These are phyloP conservation scores for Reticulitermes speratus DNA, from an alignment of 1,140 invertebrate species.

Conservation along the genomic window DNA sequence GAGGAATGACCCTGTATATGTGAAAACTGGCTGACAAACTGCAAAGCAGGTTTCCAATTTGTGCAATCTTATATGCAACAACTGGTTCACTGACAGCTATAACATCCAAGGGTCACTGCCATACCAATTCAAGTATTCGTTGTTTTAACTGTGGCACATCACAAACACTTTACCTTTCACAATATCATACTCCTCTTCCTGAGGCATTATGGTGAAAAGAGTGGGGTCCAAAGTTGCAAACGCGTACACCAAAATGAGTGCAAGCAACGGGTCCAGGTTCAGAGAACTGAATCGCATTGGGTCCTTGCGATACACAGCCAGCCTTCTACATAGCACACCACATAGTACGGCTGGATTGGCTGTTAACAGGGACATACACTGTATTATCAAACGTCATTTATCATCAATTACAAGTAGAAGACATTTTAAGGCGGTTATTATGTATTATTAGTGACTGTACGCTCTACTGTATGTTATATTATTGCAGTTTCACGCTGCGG, in stretches of 20 bases:
- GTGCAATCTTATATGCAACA: too few relatives aligned
- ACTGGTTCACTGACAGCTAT: too few relatives aligned
- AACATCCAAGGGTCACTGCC: too few relatives aligned
- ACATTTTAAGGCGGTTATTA: too few relatives aligned
- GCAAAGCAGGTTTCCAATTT: too few relatives aligned
- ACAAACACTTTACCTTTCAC: conserved; percentile 48
- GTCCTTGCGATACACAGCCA: conserved; percentile 63
- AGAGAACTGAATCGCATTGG: conserved; percentile 64
- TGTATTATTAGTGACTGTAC: too few relatives aligned
- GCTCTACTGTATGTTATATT: too few relatives aligned
- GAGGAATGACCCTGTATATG: too few relatives aligned
- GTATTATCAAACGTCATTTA: background rate
- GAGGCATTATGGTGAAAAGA: conserved; percentile 57
- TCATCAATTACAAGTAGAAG: too few relatives aligned
- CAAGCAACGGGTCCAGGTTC: conserved; percentile 70
- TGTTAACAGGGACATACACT: background rate
- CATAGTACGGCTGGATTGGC: conserved; percentile 36
- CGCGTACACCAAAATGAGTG: conserved; percentile 78
- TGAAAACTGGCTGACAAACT: too few relatives aligned
- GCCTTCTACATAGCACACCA: conserved; percentile 70
- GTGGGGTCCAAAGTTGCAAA: conserved; percentile 70
- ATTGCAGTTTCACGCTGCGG: too few relatives aligned
- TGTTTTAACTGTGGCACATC: background rate
- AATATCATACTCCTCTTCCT: conserved; percentile 56
- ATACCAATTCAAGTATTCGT: too few relatives aligned